These are phyloP conservation scores for Phytoseiulus persimilis DNA, from an alignment of 2,888 invertebrate species.

Conservation along the genomic window DNA sequence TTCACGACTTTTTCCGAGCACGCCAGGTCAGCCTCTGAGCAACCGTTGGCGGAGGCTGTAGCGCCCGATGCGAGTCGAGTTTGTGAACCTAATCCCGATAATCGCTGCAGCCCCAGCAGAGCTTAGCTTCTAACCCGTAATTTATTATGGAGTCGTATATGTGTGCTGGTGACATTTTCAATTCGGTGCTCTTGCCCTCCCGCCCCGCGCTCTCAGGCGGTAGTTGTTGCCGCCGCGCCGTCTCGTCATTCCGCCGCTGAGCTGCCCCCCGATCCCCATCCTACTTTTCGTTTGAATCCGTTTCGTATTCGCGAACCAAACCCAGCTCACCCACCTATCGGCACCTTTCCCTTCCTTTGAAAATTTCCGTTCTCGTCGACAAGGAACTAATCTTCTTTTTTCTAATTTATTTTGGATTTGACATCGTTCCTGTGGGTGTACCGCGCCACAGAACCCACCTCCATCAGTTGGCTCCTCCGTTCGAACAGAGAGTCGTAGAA, in stretches of 20 bases:
- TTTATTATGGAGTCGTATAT: background rate
- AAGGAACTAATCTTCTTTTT: background rate
- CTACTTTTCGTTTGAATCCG: too few species aligned
- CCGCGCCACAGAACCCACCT: background rate
- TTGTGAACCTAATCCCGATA: background rate
- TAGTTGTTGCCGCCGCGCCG: too few species aligned
- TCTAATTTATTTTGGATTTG: slow-evolving; percentile 36
- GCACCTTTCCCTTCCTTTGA: background rate
- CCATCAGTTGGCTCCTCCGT: background rate
- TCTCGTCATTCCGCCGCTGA: too few species aligned
- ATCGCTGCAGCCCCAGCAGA: background rate
- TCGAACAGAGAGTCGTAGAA: background rate
- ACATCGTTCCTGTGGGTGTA: background rate
- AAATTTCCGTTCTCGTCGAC: background rate
- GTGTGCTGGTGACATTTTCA: background rate
- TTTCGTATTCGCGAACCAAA: too few species aligned
- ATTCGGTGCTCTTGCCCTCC: background rate
- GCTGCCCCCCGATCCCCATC: too few species aligned
- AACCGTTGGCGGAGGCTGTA: too few species aligned
- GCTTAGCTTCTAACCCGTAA: background rate
- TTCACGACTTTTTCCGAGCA: too few species aligned
- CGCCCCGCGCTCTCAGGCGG: too few species aligned
- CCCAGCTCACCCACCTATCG: background rate
- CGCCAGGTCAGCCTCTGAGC: too few species aligned
- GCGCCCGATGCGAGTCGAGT: too few species aligned